Base-by-base conservation (phyloP, 2,888 invertebrate species). In the Gymnosoma rotundatum region DNA sequence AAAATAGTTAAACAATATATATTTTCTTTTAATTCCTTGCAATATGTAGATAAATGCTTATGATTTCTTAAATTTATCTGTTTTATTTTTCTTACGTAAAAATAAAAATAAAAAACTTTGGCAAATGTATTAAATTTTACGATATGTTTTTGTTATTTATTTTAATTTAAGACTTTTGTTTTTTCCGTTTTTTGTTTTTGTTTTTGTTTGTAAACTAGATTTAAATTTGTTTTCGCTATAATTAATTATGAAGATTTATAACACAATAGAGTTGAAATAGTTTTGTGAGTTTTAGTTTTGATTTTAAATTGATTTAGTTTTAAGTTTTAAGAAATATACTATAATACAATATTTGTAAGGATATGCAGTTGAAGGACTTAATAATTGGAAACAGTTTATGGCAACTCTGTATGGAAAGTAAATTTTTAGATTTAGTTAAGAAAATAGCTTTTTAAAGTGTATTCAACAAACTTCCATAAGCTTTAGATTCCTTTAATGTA, bases 61-160 rank as follows among this genome's bases (percentile, higher is more conserved):
- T 63, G 72, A 60, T 70, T 63, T 61, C 32, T 25, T 48, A 12
- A 50, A 18, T 66, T 52, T 63, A 67, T 72, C 78, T 80, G 20
- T 42, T 73, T 72, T 75, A 73, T 78, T 70, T 79, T 56, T 32
- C 63, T 74, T 81, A 78, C 66, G 52, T 87, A 84, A 87, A 32
- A 87, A 87, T 87, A 80, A 84, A 87, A 88, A 86, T 87, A 88
- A 89, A 90, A 90, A 90, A 89, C 90, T 90, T 91, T 91, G 90
- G 91, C 91, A 91, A 90, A 90, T 89, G 87, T 84, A 69, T 91
- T 90, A 89, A 83, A 90, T 89, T 90, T 89, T 90, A 90, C 90
- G 90, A 90, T 90, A 90, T 90, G 90, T 90, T 91, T 91, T 88
- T 89, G 90, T 91, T 89, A 88, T 66, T 25, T 84, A 88, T 88